Evolutionary conservation across 2,888 invertebrate genomes (phyloP), one percentile per base, ranked within the genome.

Genomic region (Belgica antarctica): DNA sequence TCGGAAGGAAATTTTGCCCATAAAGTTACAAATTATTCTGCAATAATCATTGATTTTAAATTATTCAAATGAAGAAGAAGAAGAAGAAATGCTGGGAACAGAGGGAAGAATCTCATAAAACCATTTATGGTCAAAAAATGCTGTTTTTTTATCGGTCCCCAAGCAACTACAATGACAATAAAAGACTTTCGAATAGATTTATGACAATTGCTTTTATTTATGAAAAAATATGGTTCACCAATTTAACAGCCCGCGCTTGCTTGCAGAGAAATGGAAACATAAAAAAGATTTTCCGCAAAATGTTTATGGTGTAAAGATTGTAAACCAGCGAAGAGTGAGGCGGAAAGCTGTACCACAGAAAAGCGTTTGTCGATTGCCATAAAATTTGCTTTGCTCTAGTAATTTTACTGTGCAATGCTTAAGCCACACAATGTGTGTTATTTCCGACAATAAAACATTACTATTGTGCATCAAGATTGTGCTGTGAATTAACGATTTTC

Each of bases 11-110:
- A 34, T 34, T 41, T 41, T 41, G n/a, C 41, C 8, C 41, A n/a
- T 41, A 41, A 65, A 61, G 28, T 17, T 10, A 27, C 7, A 24
- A 27, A 5, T 41, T n/a, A n/a, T n/a, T n/a, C n/a, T 61, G 62
- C n/a, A n/a, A 62, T 15, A 62, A 24, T 46, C 63, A 65, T 65
- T 65, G 63, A 65, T 65, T 65, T 65, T 65, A 31, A 65, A 46
- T 46, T 24, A 65, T 65, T 31, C 31, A 62, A 34, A 62, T 8
- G 22, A 7, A 62, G 19, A 62, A 4, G 12, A 12, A 15, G 19
- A 34, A 2, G 22, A 34, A 17, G 61, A 61, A n/a, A 61, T 25
- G 41, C n/a, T n/a, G 52, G 19, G 22, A 17, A n/a, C n/a, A n/a
- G n/a, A n/a, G n/a, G n/a, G n/a, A n/a, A n/a, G n/a, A n/a, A n/a